Evolutionary conservation across 2,888 invertebrate species (phyloP).

Genomic region (Yponomeuta malinellus): DNA sequence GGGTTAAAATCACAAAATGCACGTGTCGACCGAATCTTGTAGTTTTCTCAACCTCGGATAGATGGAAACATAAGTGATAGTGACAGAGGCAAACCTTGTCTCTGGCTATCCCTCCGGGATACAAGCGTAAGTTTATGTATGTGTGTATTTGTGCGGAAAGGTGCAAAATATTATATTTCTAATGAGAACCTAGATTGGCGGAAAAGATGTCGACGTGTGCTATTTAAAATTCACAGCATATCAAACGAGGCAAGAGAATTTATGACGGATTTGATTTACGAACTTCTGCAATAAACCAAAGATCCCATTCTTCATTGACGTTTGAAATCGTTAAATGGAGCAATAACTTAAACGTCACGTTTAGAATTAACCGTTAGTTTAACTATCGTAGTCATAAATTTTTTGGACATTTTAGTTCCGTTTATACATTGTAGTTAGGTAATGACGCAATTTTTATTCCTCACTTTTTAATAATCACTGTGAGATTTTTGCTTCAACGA

Average conservation of each 20-base stretch:
- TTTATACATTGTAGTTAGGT: constrained; percentile 1
- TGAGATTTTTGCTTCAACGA: background rate
- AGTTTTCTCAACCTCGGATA: no score
- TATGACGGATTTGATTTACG: constrained; percentile 60
- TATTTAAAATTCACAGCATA: no score
- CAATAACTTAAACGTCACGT: constrained; percentile 61
- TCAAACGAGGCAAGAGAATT: constrained; percentile 28
- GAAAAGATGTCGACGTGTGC: no score
- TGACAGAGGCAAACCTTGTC: no score
- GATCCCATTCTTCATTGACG: constrained; percentile 58
- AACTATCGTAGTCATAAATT: constrained; percentile 10
- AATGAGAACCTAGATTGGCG: no score
- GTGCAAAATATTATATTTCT: no score
- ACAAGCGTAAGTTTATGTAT: no score
- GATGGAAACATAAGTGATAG: no score
- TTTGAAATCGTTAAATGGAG: constrained; percentile 62
- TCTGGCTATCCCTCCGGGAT: no score
- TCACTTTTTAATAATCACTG: constrained; percentile 9
- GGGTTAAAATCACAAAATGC: no score
- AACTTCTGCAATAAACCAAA: constrained; percentile 46
- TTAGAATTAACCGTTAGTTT: constrained; percentile 42
- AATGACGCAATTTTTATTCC: background rate
- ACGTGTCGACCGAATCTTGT: no score
- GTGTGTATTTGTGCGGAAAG: no score
- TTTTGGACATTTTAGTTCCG: constrained; percentile 11